phyloP scores from a whole-genome alignment of 2,888 invertebrate species.

The Patella ulyssiponensis region DNA sequence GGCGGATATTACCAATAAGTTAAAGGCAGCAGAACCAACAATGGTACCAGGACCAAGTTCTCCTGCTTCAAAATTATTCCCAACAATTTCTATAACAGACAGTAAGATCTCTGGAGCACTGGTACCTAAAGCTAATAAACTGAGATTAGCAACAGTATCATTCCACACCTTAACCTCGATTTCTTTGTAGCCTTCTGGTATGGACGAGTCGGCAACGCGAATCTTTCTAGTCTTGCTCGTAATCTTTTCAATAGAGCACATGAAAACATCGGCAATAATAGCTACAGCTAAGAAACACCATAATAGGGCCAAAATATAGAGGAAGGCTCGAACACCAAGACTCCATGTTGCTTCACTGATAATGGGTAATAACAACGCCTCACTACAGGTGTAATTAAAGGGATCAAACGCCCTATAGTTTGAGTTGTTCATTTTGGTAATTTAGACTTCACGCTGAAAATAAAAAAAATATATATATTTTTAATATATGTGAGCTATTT shows the following conservation, averaged over 20 bases:
- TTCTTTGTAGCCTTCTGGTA: conserved; percentile 67
- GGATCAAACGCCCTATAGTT: conserved; percentile 27
- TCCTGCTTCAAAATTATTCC: conserved; percentile 73
- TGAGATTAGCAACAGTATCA: conserved; percentile 76
- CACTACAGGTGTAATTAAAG: conserved; percentile 52
- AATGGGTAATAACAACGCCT: conserved; percentile 73
- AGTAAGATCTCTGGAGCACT: conserved; percentile 76
- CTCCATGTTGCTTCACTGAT: conserved; percentile 74
- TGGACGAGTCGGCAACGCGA: conserved; percentile 57
- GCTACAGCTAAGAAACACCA: conserved; percentile 77
- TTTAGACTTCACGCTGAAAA: conserved; percentile 1
- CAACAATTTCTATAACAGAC: conserved; percentile 75
- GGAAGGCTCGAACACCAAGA: conserved; percentile 66
- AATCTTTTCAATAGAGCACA: conserved; percentile 77
- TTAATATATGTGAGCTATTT: too few species aligned
- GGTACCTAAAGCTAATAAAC: conserved; percentile 76
- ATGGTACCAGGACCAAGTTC: conserved; percentile 76
- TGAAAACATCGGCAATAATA: conserved; percentile 77
- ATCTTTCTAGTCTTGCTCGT: conserved; percentile 75
- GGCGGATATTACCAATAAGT: conserved; percentile 75
- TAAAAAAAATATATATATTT: neutral
- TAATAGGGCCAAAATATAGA: conserved; percentile 75
- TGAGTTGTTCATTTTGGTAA: neutral
- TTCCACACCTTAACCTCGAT: conserved; percentile 76
- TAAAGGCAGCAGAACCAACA: conserved; percentile 78